Conservation (phyloP, 2,113 vertebrate genomes). For the Neoarius graeffei region DNA sequence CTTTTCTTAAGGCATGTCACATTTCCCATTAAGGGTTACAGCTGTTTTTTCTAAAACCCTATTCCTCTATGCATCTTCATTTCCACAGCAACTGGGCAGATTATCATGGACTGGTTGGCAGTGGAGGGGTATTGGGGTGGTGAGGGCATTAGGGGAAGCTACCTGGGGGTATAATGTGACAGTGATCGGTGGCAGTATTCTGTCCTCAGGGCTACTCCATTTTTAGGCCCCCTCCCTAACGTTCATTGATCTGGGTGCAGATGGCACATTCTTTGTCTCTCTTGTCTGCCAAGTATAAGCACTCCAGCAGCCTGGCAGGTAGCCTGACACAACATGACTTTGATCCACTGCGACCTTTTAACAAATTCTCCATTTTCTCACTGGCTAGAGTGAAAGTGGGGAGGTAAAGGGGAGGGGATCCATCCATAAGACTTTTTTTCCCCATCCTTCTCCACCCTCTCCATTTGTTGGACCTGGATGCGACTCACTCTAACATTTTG, state of each 20-base stretch:
- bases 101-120: conserved; percentile 42
- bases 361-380: conserved; percentile 72
- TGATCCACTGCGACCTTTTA: conserved; percentile 75
- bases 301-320: conserved; percentile 60
- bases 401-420: conserved; percentile 23
- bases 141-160: conserved; percentile 11
- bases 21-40: conserved; percentile 32
- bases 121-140: not conserved
- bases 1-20: conserved; percentile 32
- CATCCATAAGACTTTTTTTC: conserved; percentile 49
- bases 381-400: conserved; percentile 54
- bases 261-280: conserved; percentile 63
- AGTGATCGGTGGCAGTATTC: conserved; percentile 53
- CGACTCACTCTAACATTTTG: conserved; percentile 59
- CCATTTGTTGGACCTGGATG: conserved; percentile 55
- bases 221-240: conserved; percentile 59
- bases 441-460: conserved; percentile 42
- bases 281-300: conserved; percentile 61
- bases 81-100: conserved; percentile 44
- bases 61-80: conserved; percentile 45
- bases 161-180: conserved; percentile 57
- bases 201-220: conserved; percentile 49
- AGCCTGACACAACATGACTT: conserved; percentile 68
- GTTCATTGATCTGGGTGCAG: conserved; percentile 59
- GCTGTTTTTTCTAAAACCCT: conserved; percentile 21